Evolutionary conservation across 1,140 invertebrate species (phyloP).

Genomic region (Thrips palmi): DNA sequence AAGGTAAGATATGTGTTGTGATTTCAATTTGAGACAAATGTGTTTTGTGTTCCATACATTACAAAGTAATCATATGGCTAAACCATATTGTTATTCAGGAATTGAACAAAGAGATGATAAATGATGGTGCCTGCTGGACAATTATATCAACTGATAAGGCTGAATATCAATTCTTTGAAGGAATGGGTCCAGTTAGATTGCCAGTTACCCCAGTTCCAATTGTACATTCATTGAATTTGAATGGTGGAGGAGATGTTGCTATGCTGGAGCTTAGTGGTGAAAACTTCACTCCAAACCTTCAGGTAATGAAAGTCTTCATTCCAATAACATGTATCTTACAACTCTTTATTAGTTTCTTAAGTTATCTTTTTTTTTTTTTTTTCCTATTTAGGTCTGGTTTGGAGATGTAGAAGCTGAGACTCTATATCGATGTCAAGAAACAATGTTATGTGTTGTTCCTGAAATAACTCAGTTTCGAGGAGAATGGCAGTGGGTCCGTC

Average conservation of each 20-base stretch:
- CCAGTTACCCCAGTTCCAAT: slow-evolving; percentile 94
- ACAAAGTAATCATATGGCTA: too few relatives aligned
- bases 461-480: slow-evolving; percentile 90
- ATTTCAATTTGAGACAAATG: too few relatives aligned
- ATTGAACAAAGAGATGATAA: slow-evolving; percentile 97
- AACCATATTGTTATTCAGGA: too few relatives aligned
- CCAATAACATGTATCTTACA: too few relatives aligned
- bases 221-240: slow-evolving; percentile 87
- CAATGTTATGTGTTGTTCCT: slow-evolving; percentile 82
- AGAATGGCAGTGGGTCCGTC: slow-evolving; percentile 88
- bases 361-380: too few relatives aligned
- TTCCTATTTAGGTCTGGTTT: too few relatives aligned
- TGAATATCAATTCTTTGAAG: slow-evolving; percentile 98
- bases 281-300: slow-evolving; percentile 91
- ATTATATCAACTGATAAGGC: slow-evolving; percentile 99
- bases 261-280: slow-evolving; percentile 97
- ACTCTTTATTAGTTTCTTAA: too few relatives aligned
- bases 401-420: slow-evolving; percentile 97
- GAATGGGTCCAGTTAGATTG: slow-evolving; percentile 90
- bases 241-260: slow-evolving; percentile 93
- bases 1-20: too few relatives aligned
- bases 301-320: too few relatives aligned
- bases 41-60: too few relatives aligned
- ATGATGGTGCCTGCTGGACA: slow-evolving; percentile 99
- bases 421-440: slow-evolving; percentile 62